These are phyloP conservation scores for Meriones unguiculatus DNA, from an alignment of 2,113 vertebrate genomes.

Conservation along the genomic window DNA sequence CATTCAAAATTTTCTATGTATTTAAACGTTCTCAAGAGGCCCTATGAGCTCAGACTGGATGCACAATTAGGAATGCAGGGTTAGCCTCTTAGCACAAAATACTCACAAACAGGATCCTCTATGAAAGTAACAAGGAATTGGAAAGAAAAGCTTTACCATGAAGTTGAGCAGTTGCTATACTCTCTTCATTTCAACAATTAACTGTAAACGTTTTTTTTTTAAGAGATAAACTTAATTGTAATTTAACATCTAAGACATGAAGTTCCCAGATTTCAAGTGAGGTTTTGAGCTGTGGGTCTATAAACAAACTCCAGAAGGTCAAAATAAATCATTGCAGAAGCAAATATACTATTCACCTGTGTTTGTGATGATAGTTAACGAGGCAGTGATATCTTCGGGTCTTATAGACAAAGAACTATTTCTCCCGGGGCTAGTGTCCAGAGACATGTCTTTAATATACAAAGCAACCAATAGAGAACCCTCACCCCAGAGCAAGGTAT, in stretches of 20 bases:
- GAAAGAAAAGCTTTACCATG: constrained; percentile 55
- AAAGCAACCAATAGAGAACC: not conserved
- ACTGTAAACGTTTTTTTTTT: constrained; percentile 2
- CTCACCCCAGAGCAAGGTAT: not conserved
- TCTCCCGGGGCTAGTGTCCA: not conserved
- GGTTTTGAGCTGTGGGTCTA: not conserved
- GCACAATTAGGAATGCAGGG: constrained; percentile 70
- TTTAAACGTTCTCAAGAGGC: constrained; percentile 77
- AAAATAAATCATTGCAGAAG: not conserved
- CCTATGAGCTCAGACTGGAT: constrained; percentile 64
- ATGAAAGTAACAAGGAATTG: constrained; percentile 59
- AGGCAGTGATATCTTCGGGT: not conserved
- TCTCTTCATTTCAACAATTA: constrained; percentile 56
- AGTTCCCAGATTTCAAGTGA: not conserved
- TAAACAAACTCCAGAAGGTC: not conserved
- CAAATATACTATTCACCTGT: not conserved
- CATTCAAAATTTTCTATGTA: constrained; percentile 75
- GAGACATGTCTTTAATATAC: not conserved
- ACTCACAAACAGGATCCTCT: constrained; percentile 65
- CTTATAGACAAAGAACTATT: not conserved
- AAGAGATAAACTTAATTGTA: not conserved
- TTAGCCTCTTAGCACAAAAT: constrained; percentile 70
- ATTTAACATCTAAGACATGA: not conserved
- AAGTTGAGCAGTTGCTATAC: constrained; percentile 35
- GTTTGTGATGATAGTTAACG: not conserved